A percentile compares a stretch with the other conserved stretches of the same genome.
Evolutionary conservation across 2,888 invertebrate genomes (phyloP).

Genomic region (Oxyteleia sp.): DNA sequence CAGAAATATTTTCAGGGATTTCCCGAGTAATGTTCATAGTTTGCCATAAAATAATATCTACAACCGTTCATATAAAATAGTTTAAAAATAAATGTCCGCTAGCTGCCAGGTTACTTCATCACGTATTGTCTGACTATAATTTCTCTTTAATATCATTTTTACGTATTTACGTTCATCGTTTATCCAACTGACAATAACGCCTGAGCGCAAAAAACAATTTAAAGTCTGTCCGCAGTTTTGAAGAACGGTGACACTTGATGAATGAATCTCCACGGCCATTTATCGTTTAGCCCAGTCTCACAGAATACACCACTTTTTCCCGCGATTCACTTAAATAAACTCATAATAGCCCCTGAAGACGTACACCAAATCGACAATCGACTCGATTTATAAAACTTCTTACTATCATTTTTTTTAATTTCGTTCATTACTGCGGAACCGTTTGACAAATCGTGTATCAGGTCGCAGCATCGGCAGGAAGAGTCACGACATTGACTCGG

Average conservation of each 20-base stretch:
- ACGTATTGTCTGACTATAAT: too few species aligned
- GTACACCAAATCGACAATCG: neutral
- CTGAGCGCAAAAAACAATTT: neutral
- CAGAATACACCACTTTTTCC: too few species aligned
- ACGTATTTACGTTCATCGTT: neutral
- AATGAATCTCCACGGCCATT: slow-evolving; percentile 15
- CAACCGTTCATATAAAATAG: too few species aligned
- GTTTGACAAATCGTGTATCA: slow-evolving; percentile 2
- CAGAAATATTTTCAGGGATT: too few species aligned
- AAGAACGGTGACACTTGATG: slow-evolving; percentile 14
- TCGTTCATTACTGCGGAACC: neutral
- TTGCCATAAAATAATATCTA: too few species aligned
- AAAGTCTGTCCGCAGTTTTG: neutral
- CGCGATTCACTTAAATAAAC: too few species aligned
- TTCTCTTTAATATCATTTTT: neutral
- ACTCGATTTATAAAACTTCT: neutral
- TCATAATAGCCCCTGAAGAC: too few species aligned
- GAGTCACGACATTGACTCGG: neutral
- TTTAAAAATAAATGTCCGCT: too few species aligned
- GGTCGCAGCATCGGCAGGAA: neutral
- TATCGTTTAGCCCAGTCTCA: slow-evolving; percentile 3
- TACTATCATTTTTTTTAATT: neutral
- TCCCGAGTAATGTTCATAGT: too few species aligned
- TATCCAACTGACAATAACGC: neutral
- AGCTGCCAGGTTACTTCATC: too few species aligned